These are phyloP conservation scores for Drosophila murphyi DNA, from an alignment of 1,140 invertebrate genomes.

Conservation along the genomic window DNA sequence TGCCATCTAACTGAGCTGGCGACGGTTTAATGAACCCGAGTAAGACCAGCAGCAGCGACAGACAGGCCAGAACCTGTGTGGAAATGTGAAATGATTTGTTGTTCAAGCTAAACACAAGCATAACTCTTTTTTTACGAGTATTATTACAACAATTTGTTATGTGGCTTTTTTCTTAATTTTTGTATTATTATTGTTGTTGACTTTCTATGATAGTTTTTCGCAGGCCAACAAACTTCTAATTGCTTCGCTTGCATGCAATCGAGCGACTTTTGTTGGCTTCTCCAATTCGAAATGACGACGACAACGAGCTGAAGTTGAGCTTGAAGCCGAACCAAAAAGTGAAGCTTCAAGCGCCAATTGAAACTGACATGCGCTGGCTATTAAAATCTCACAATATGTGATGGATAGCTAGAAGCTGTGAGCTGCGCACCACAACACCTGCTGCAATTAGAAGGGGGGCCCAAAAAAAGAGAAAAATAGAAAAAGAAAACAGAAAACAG, in stretches of 20 bases:
- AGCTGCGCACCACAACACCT: slow-evolving; percentile 35
- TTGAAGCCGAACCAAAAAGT: no score
- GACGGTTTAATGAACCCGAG: slow-evolving; percentile 77
- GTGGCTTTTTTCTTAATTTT: slow-evolving; percentile 38
- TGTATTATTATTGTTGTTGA: slow-evolving; percentile 14
- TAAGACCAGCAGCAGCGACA: background rate
- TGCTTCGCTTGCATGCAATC: slow-evolving; percentile 63
- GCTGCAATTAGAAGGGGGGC: slow-evolving; percentile 59
- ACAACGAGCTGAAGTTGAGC: slow-evolving; percentile 15
- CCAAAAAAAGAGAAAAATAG: slow-evolving; percentile 45
- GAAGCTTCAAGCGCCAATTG: slow-evolving; percentile 4
- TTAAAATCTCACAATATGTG: slow-evolving; percentile 48
- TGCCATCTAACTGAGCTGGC: slow-evolving; percentile 62
- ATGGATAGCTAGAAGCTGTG: slow-evolving; percentile 31
- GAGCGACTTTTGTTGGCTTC: slow-evolving; percentile 27
- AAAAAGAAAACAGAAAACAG: slow-evolving; percentile 62
- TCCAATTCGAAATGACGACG: background rate
- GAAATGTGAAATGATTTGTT: slow-evolving; percentile 76
- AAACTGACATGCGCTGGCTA: slow-evolving; percentile 55
- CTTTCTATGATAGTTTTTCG: slow-evolving; percentile 34
- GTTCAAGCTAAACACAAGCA: slow-evolving; percentile 63
- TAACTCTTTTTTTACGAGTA: slow-evolving; percentile 54
- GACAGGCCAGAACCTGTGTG: slow-evolving; percentile 26
- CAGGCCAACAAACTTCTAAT: slow-evolving; percentile 79
- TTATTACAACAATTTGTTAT: slow-evolving; percentile 74